These are phyloP conservation scores for Baryphthengus martii DNA, from an alignment of 2,113 vertebrate genomes.

Conservation along the genomic window DNA sequence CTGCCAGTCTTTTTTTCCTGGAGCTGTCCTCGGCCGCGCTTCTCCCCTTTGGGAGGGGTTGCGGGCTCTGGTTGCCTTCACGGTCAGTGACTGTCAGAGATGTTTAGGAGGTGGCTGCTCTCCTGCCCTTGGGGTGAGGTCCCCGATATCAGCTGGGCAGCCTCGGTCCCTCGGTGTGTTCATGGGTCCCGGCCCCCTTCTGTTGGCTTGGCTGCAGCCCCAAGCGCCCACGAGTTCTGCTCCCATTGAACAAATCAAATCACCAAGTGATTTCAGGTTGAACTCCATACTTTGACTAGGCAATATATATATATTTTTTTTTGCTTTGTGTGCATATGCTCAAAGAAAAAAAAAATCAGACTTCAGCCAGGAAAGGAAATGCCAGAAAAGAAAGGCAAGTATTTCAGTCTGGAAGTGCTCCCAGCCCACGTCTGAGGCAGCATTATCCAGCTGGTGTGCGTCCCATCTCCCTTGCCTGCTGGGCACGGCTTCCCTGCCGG, in stretches of 20 bases:
- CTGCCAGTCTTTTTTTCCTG: not conserved
- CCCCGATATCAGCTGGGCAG: not conserved
- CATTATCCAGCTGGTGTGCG: not conserved
- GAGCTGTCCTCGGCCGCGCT: not conserved
- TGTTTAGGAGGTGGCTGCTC: not conserved
- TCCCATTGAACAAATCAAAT: not conserved
- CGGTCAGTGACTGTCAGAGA: not conserved
- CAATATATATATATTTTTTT: not conserved
- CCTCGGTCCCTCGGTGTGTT: not conserved
- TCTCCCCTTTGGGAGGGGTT: not conserved
- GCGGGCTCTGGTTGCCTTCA: not conserved
- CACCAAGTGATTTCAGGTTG: not conserved
- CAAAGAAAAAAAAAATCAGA: not conserved
- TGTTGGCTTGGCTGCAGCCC: not conserved
- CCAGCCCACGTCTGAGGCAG: not conserved
- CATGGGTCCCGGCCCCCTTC: not conserved
- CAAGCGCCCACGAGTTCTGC: not conserved
- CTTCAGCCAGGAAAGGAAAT: conserved; percentile 1
- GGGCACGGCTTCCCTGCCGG: rapidly evolving
- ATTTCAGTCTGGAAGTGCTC: not conserved
- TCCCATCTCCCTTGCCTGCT: not conserved
- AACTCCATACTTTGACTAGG: not conserved
- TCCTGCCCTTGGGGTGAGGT: not conserved
- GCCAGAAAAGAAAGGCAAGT: not conserved
- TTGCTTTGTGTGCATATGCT: not conserved